A percentile compares a stretch with the other conserved stretches of the same genome.
Conservation (phyloP, 92 coral and sea anemone species). For the Anthopleura xanthogrammica region DNA sequence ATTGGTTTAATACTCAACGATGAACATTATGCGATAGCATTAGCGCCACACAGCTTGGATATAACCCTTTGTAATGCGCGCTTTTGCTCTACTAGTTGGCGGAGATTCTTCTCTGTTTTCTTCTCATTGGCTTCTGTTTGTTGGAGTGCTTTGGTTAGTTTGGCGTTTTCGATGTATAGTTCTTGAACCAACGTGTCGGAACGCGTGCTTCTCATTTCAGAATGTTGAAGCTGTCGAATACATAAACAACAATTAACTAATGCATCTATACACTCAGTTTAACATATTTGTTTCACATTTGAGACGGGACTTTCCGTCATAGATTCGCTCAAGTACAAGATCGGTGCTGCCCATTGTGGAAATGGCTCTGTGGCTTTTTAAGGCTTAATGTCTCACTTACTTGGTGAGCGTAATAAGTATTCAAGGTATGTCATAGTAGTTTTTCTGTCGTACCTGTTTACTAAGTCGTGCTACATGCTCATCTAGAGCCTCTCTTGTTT, state of each 20-base stretch:
- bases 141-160: slow-evolving; percentile 84
- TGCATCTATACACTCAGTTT: no score
- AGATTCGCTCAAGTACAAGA: no score
- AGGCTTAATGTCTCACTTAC: no score
- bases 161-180: slow-evolving; percentile 93
- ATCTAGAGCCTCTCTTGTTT: slow-evolving; percentile 83
- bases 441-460: slow-evolving; percentile 65
- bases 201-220: slow-evolving; percentile 71
- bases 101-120: slow-evolving; percentile 86
- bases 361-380: no score
- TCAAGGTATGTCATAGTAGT: no score
- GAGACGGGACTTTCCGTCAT: no score
- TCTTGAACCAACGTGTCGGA: slow-evolving; percentile 91
- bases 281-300: not conserved
- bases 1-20: not conserved
- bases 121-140: slow-evolving; percentile 94
- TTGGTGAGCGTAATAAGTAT: no score
- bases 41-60: slow-evolving; percentile 97
- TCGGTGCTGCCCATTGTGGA: no score
- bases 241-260: not conserved
- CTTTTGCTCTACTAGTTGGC: slow-evolving; percentile 94
- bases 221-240: slow-evolving; percentile 73
- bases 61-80: slow-evolving; percentile 95
- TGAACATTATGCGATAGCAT: slow-evolving; percentile 72
- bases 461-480: slow-evolving; percentile 92